phyloP scores from a whole-genome alignment of 2,888 invertebrate genomes.

The Diaphora mendica region DNA sequence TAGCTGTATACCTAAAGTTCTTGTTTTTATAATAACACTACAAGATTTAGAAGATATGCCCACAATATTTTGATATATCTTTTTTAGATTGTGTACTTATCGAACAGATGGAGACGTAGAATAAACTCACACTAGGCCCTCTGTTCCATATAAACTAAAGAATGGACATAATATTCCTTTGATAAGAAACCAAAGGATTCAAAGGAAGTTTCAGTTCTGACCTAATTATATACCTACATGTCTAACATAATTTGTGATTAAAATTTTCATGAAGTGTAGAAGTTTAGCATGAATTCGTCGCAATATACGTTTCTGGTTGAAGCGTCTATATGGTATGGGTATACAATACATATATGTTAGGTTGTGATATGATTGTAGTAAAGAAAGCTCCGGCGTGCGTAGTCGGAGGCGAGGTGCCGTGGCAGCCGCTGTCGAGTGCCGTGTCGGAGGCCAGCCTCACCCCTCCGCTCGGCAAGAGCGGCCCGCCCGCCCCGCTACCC shows the following conservation, averaged over 20 bases:
- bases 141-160: not conserved
- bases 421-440: conserved; percentile 84
- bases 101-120: no score
- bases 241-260: not conserved
- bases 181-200: not conserved
- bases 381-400: conserved; percentile 86
- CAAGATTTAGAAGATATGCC: no score
- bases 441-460: conserved; percentile 79
- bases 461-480: conserved; percentile 77
- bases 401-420: conserved; percentile 86
- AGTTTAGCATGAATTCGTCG: not conserved
- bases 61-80: no score
- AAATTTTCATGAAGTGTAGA: not conserved
- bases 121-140: no score
- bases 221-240: not conserved
- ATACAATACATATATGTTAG: conserved; percentile 12
- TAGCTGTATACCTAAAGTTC: no score
- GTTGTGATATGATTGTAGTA: conserved; percentile 75
- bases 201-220: not conserved
- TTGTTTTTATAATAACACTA: no score
- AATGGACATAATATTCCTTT: not conserved
- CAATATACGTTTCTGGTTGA: not conserved
- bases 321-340: no score
- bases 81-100: no score
- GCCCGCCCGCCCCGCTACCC: conserved; percentile 65